Conservation (phyloP, 1,140 invertebrate genomes). For the Panulirus ornatus region DNA sequence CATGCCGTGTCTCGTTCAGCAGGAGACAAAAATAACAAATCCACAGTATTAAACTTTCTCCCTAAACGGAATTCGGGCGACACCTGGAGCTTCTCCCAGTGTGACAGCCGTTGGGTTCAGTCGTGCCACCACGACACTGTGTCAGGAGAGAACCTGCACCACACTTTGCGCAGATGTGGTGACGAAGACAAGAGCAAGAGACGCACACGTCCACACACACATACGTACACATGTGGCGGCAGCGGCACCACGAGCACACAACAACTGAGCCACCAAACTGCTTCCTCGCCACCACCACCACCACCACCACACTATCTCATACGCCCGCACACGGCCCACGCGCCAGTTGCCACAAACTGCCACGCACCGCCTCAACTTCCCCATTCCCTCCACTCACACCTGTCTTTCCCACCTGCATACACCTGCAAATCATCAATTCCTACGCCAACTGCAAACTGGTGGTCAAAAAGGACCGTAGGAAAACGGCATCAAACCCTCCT, state of each 20-base stretch:
- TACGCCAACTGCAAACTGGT: not conserved
- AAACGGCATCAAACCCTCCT: not conserved
- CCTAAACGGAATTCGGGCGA: no score
- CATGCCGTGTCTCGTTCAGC: no score
- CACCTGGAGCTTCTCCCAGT: no score
- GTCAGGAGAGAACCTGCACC: no score
- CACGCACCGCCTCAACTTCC: not conserved
- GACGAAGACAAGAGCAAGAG: not conserved
- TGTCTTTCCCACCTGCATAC: not conserved
- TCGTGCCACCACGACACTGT: no score
- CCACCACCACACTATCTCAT: not conserved
- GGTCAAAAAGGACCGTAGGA: not conserved
- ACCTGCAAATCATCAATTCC: not conserved
- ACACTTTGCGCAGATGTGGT: not conserved
- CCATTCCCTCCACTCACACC: not conserved
- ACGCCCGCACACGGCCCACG: slow-evolving; percentile 4
- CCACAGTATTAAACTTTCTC: no score
- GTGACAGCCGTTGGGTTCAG: no score
- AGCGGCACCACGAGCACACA: not conserved
- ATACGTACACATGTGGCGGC: not conserved
- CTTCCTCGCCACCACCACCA: no score
- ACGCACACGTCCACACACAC: not conserved
- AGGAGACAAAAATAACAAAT: no score
- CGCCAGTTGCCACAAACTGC: not conserved
- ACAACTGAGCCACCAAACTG: not conserved